Evolutionary conservation across 1,140 invertebrate genomes (phyloP).

Genomic region (Rhopalosiphum maidis): DNA sequence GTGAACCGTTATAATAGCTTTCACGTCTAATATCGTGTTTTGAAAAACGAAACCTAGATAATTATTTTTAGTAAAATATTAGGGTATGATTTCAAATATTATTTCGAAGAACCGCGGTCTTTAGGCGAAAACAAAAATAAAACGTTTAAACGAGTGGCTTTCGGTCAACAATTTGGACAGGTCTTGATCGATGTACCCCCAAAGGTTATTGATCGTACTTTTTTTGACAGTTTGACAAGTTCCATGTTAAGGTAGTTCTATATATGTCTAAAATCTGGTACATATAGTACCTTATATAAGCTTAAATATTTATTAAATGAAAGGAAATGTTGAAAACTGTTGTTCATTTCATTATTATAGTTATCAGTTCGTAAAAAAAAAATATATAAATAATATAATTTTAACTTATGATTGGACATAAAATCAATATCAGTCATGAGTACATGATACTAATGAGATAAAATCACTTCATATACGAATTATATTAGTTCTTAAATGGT

Average conservation of each 20-base stretch:
- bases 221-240: conserved; percentile 18
- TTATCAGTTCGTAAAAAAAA: too few relatives aligned
- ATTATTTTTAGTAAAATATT: background rate
- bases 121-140: background rate
- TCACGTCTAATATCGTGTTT: too few relatives aligned
- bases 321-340: background rate
- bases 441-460: too few relatives aligned
- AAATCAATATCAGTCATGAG: too few relatives aligned
- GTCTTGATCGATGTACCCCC: conserved; percentile 8
- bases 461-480: too few relatives aligned
- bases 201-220: conserved; percentile 25
- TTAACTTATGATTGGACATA: too few relatives aligned
- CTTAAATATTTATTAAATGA: conserved; percentile 20
- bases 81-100: background rate
- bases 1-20: too few relatives aligned
- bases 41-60: background rate
- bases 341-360: background rate
- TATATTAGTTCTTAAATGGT: too few relatives aligned
- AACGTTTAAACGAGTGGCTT: background rate
- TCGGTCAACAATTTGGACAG: background rate
- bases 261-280: background rate
- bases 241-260: background rate
- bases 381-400: too few relatives aligned
- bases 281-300: background rate
- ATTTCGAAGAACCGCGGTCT: background rate